These are phyloP conservation scores for Enteromius mattozi DNA, from an alignment of 2,797 vertebrate genomes.

Conservation along the genomic window DNA sequence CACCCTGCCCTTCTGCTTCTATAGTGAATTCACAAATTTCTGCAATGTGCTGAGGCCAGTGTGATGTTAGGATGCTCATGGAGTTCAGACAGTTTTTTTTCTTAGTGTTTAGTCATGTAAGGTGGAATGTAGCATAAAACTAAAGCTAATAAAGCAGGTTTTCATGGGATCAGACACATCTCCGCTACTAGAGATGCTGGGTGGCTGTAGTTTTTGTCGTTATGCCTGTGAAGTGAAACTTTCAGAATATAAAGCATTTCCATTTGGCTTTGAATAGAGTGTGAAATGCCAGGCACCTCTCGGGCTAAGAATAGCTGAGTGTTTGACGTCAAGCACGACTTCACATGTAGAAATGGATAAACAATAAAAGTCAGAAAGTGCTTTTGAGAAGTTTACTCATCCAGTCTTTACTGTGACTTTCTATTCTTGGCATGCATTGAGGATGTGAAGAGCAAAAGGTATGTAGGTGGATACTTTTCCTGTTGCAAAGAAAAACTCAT, in stretches of 20 bases:
- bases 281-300: slow-evolving; percentile 34
- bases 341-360: slow-evolving; percentile 32
- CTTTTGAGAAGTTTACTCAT: slow-evolving; percentile 32
- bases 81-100: background rate
- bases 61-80: background rate
- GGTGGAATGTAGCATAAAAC: background rate
- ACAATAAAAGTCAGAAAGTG: slow-evolving; percentile 25
- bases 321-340: slow-evolving; percentile 36
- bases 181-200: background rate
- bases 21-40: background rate
- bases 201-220: slow-evolving; percentile 20
- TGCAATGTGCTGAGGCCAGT: background rate
- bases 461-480: background rate
- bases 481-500: background rate
- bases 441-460: background rate
- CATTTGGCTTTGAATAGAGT: slow-evolving; percentile 39
- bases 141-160: slow-evolving; percentile 3
- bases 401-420: background rate
- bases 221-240: slow-evolving; percentile 29
- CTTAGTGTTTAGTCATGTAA: background rate
- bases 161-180: background rate
- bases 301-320: slow-evolving; percentile 45
- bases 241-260: slow-evolving; percentile 43
- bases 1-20: background rate
- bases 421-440: slow-evolving; percentile 36